Base-by-base conservation (phyloP, 2,113 vertebrate species). In the Sinocyclocheilus anophthalmus region DNA sequence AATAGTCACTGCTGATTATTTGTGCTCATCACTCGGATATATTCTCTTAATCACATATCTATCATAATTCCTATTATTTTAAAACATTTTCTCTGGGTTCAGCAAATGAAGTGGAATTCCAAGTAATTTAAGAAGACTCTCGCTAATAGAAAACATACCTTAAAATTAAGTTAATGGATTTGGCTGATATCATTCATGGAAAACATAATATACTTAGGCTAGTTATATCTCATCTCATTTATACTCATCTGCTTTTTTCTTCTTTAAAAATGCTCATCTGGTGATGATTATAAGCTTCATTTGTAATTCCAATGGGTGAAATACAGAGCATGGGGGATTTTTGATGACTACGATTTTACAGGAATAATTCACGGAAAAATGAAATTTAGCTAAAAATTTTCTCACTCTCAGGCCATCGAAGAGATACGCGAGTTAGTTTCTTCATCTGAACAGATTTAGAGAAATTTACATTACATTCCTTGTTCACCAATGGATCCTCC, bases 1-100 rank as follows among this genome's bases (percentile, higher is more conserved):
- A 91, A 90, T 84, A 89, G 91, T 88, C 93, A 61, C 22, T 95
- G 95, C 94, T 96, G 94, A 95, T 92, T 91, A 76, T 86, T 90
- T 90, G 92, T 92, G 90, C 88, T 91, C 94, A 96, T 95, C 93
- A 94, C 90, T 90, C 86, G 86, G 76, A 89, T 91, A 92, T 73
- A 79, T 90, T 94, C 92, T 91, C 90, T 91, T 88, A 39, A 86
- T 92, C 92, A 93, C 91, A 75, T 90, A 37, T 39, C 85, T 84
- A 81, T 85, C 89, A 89, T 85, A 33, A 84, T 83, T 84, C 84
- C 89, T 85, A 81, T 92, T 89, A 92, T 93, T 92, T 63, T 88
- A 83, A 87, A 89, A 72, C 20, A 87, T 90, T 90, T 88, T 88
- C 75, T 88, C 86, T 83, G 76, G 82, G 81, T 81, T 88, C 50